Percentiles rank a stretch among this genome's conserved stretches.
Conservation (phyloP, 2,888 invertebrate species). For the Pollenia griseotomentosa region DNA sequence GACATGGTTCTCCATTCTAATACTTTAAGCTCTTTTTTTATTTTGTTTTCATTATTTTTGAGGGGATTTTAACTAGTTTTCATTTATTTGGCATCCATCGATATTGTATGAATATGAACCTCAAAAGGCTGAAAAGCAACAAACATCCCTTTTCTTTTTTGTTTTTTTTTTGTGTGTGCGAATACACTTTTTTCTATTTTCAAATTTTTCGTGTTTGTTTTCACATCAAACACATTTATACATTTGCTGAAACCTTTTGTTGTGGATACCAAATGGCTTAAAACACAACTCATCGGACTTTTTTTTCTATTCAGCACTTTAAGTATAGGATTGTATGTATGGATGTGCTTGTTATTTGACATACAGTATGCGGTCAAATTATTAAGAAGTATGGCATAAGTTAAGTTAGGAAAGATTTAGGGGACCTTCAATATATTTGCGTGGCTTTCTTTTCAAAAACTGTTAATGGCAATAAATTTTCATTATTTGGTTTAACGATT, state of each 20-base stretch:
- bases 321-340: constrained; percentile 8
- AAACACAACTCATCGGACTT: constrained; percentile 63
- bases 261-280: constrained; percentile 67
- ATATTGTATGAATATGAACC: constrained; percentile 67
- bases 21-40: constrained; percentile 38
- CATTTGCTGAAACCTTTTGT: constrained; percentile 59
- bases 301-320: constrained; percentile 41
- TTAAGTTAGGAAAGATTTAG: background rate
- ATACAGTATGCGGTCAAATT: constrained; percentile 32
- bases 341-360: background rate
- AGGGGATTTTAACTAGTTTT: constrained; percentile 64
- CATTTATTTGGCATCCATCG: constrained; percentile 63
- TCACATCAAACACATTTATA: constrained; percentile 61
- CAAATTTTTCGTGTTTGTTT: constrained; percentile 14
- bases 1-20: constrained; percentile 45
- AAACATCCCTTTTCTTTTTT: constrained; percentile 29
- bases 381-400: background rate
- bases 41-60: constrained; percentile 59
- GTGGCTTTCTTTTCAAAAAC: no score
- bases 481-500: no score
- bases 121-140: constrained; percentile 60
- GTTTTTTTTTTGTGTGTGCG: constrained; percentile 21
- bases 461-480: no score
- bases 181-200: background rate
- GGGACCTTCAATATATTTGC: no score